Conservation (phyloP, 2,797 vertebrate species). For the Cynodonichthys magdalenae region DNA sequence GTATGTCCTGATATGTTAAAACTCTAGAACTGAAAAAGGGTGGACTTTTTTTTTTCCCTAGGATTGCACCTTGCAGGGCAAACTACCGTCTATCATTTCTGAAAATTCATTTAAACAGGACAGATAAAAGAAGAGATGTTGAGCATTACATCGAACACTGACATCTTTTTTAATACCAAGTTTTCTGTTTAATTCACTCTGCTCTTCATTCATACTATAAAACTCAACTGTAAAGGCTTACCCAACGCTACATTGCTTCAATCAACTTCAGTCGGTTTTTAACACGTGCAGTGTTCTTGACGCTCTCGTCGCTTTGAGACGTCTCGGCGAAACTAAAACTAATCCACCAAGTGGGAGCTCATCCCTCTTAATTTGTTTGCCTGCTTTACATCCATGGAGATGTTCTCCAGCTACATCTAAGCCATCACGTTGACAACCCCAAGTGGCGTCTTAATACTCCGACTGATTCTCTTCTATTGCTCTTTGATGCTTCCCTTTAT, state of each 20-base stretch:
- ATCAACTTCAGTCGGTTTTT: constrained; percentile 4
- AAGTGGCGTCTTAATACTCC: constrained; percentile 73
- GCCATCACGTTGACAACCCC: constrained; percentile 76
- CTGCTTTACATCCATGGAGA: constrained; percentile 65
- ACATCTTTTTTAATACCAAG: constrained; percentile 51
- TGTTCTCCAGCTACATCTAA: constrained; percentile 77
- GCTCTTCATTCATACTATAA: constrained; percentile 14
- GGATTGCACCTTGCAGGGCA: too few relatives aligned
- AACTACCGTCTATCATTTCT: too few relatives aligned
- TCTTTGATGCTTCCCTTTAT: constrained; percentile 65
- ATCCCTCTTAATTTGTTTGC: constrained; percentile 79
- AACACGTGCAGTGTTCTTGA: constrained; percentile 6
- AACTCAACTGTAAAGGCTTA: constrained; percentile 5
- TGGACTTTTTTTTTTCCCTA: too few relatives aligned
- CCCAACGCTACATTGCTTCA: neutral
- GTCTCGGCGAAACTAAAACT: constrained; percentile 68
- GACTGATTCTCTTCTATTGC: constrained; percentile 60
- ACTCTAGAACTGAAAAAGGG: too few relatives aligned
- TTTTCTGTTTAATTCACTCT: constrained; percentile 58
- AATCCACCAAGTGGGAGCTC: constrained; percentile 78
- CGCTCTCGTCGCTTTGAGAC: constrained; percentile 41
- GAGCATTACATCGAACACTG: constrained; percentile 66
- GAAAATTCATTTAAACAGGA: neutral
- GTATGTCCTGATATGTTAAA: too few relatives aligned
- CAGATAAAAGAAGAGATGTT: constrained; percentile 42